These are phyloP conservation scores for Labeo catla DNA, from an alignment of 2,113 vertebrate species.

Conservation along the genomic window DNA sequence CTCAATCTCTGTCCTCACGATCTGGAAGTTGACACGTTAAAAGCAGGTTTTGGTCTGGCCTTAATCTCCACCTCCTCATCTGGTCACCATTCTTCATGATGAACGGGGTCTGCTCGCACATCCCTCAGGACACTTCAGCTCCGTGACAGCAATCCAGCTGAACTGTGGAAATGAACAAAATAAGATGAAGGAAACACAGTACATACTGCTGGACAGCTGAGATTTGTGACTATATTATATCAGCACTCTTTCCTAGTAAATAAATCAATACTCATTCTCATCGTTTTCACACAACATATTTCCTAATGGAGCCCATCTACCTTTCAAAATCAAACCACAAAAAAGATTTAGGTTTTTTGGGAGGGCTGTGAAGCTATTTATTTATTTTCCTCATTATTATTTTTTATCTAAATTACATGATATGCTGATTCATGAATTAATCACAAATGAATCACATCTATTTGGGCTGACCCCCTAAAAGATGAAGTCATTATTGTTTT, in stretches of 20 bases:
- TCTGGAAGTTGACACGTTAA: slow-evolving; percentile 39
- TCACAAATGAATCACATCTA: too few species aligned
- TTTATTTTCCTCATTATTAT: too few species aligned
- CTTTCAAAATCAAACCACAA: neutral
- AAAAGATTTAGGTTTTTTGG: too few species aligned
- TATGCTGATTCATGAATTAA: too few species aligned
- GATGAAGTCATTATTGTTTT: too few species aligned
- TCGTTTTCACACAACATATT: neutral
- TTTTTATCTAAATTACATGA: too few species aligned
- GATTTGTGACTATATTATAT: neutral
- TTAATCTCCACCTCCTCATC: slow-evolving; percentile 2
- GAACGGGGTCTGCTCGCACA: slow-evolving; percentile 61
- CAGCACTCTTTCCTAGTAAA: too few species aligned
- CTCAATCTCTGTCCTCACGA: slow-evolving; percentile 1
- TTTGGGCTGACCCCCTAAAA: too few species aligned
- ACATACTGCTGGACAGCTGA: neutral
- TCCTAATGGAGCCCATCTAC: neutral
- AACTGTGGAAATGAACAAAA: neutral
- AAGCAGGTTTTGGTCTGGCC: slow-evolving; percentile 7
- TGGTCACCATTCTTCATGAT: neutral
- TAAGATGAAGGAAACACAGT: neutral
- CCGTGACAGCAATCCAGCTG: neutral
- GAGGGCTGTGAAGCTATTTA: too few species aligned
- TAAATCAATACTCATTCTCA: neutral
- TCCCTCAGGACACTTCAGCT: neutral